Evolutionary conservation across 2,113 vertebrate genomes (phyloP), one percentile per base, ranked within the genome.

Genomic region (Turnix velox): DNA sequence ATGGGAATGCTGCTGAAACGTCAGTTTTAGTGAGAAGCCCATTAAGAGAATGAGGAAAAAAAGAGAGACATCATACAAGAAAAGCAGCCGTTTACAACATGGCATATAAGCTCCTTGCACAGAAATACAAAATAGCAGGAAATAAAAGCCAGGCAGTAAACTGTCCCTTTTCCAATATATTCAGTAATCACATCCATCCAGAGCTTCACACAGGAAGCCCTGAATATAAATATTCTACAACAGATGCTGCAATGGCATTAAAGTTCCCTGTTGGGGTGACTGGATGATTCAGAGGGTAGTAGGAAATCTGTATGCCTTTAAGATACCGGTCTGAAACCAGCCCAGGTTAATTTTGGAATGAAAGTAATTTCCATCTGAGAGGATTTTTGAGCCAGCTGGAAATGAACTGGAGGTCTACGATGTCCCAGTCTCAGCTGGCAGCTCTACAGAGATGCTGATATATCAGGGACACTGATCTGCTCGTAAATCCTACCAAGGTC

Each of bases 1-100:
- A 96, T 84, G 90, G 81, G 77, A 96, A 96, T 94, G 94, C 89
- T 97, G 94, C 92, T 91, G 95, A 96, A 96, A 96, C 18, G 69
- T 96, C 95, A 95, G 90, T 95, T 97, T 95, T 96, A 92, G 90
- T 7, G n/a, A 95, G 94, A 88, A 94, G 87, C 75, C 91, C 81
- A 95, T 97, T 96, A 97, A 76, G 58, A 95, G 92, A 95, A 93
- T 69, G 94, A 92, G 91, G 3, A 52, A 46, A 54, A 67, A 84
- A 94, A 94, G 82, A 90, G 88, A 97, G 90, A 95, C 81, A 96
- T 96, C 94, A 91, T 69, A 95, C 86, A 94, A 95, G 93, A 95
- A 95, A 96, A 94, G 84, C 91, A 96, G 95, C 84, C 94, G 20
- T 95, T 97, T 96, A 95, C 90, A 96, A 94, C 85, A 85, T 93